Percentiles rank a stretch among this genome's conserved stretches.
Conservation (phyloP, 2,888 invertebrate species). For the Bellardia pandia region DNA sequence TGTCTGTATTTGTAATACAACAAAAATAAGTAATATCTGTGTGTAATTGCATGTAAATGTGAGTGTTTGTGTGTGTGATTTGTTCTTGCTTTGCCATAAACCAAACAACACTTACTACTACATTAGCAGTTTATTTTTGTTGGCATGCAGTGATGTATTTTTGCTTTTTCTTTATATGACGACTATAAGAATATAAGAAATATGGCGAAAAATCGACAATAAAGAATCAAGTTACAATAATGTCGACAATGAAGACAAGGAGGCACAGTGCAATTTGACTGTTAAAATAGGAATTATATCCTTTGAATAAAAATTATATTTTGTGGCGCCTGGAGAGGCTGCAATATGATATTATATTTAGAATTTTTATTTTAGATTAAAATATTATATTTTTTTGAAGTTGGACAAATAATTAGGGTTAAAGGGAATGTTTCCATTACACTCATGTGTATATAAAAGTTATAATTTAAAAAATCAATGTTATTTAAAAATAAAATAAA, state of each 20-base stretch:
- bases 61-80: slow-evolving; percentile 2
- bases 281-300: too few relatives aligned
- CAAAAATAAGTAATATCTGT: slow-evolving; percentile 4
- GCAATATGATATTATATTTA: too few relatives aligned
- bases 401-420: too few relatives aligned
- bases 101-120: slow-evolving; percentile 61
- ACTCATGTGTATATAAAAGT: too few relatives aligned
- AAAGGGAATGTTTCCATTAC: too few relatives aligned
- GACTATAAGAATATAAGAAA: slow-evolving; percentile 5
- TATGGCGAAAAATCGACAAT: slow-evolving; percentile 31
- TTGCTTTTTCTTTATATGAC: slow-evolving; percentile 27
- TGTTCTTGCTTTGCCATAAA: slow-evolving; percentile 22
- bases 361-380: too few relatives aligned
- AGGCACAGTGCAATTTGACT: not conserved
- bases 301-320: too few relatives aligned
- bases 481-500: too few relatives aligned
- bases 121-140: slow-evolving; percentile 59
- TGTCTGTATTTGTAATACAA: slow-evolving; percentile 42
- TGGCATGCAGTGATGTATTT: slow-evolving; percentile 53
- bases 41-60: not conserved
- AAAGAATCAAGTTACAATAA: slow-evolving; percentile 25
- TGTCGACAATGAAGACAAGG: slow-evolving; percentile 3
- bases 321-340: too few relatives aligned
- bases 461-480: too few relatives aligned
- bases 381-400: too few relatives aligned